Percentiles rank a stretch among this genome's conserved stretches.
These are phyloP conservation scores for Agrypnus murinus DNA, from an alignment of 2,888 invertebrate species.

Conservation along the genomic window DNA sequence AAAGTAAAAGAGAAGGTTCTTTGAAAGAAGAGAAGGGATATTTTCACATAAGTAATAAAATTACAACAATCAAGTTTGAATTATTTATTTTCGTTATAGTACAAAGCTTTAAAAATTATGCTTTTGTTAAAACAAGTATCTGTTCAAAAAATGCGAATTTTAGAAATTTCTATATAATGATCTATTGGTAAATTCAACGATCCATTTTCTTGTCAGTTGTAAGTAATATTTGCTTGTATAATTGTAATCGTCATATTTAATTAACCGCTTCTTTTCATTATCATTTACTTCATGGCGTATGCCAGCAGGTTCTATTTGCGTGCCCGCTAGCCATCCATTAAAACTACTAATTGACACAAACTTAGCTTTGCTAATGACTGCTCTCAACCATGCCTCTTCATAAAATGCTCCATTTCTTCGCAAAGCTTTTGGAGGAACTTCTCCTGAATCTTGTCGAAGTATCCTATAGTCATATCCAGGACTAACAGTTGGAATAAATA, in stretches of 20 bases:
- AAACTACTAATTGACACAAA: slow-evolving; percentile 80
- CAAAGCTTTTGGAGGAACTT: background rate
- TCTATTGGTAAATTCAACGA: slow-evolving; percentile 18
- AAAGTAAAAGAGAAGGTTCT: too few species aligned
- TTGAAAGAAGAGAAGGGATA: too few species aligned
- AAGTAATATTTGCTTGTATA: background rate
- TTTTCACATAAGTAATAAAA: too few species aligned
- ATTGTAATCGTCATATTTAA: slow-evolving; percentile 4
- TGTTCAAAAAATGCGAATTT: too few species aligned
- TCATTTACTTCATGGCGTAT: slow-evolving; percentile 58
- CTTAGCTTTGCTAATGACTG: slow-evolving; percentile 73
- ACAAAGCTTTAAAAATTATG: too few species aligned
- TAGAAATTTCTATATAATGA: background rate
- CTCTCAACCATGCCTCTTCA: slow-evolving; percentile 75
- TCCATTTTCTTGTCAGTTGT: background rate
- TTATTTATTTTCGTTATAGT: too few species aligned
- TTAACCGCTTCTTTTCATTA: background rate
- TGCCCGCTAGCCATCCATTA: slow-evolving; percentile 83
- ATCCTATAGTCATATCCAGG: slow-evolving; percentile 79
- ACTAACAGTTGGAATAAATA: slow-evolving; percentile 80
- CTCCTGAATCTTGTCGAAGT: too few species aligned
- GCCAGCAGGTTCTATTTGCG: slow-evolving; percentile 82
- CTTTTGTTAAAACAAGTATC: too few species aligned
- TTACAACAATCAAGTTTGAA: too few species aligned
- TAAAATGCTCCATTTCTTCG: slow-evolving; percentile 75